phyloP scores from a whole-genome alignment of 2,113 vertebrate species.

The Microtus richardsoni region DNA sequence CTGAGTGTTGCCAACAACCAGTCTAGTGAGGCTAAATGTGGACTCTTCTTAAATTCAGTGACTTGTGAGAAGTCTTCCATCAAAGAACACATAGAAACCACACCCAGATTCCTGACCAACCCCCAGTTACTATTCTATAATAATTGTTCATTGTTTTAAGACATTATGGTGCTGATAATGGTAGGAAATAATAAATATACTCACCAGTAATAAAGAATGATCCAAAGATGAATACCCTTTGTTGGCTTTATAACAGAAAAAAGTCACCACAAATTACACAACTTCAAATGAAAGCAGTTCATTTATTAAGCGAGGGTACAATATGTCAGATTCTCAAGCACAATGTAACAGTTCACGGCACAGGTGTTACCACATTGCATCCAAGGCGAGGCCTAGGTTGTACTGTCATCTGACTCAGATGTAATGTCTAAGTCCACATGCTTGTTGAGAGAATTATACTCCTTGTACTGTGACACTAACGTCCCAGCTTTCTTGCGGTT shows the following conservation, averaged over 20 bases:
- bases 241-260: background rate
- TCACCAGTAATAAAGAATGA: background rate
- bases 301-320: background rate
- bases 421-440: background rate
- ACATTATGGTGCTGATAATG: background rate
- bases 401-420: background rate
- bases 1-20: background rate
- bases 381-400: background rate
- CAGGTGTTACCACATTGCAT: background rate
- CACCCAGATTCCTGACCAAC: background rate
- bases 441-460: background rate
- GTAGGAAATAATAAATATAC: background rate
- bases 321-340: background rate
- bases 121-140: background rate
- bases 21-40: background rate
- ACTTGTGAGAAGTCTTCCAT: background rate
- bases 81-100: background rate
- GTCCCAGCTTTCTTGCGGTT: background rate
- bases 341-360: background rate
- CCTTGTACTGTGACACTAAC: background rate
- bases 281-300: background rate
- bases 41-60: background rate
- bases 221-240: background rate
- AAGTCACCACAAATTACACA: background rate
- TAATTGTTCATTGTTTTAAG: background rate